Evolutionary conservation across 2,888 invertebrate species (phyloP), one percentile per base, ranked within the genome.

Genomic region (Trichacis sp.): DNA sequence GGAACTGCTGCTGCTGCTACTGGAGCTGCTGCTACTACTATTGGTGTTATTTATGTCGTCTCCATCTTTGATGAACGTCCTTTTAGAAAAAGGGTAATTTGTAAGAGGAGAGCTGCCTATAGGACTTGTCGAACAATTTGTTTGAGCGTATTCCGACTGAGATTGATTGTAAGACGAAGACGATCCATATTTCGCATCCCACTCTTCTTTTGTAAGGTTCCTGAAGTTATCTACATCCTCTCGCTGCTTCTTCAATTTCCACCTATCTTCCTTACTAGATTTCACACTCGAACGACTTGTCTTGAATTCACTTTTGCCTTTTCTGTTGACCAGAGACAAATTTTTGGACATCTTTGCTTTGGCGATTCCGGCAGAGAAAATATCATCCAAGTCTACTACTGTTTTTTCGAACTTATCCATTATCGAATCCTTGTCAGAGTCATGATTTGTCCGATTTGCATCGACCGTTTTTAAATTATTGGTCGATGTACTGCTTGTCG

Each of bases 161-260:
- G 1, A 0, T 20, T 60, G 51, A 0, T 60, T 18, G 1, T 64
- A 50, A 4, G 49, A 12, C 15, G 59, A 46, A 1, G 58, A 8
- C 3, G 45, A 11, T 1, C 76, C 77, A 29, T 82, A 77, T 12
- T 75, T 80, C 0, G 80, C 81, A 9, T 83, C 82, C 83, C 83
- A 83, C 49, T 84, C 84, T 53, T 84, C 83, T 54, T 80, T 84
- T 1, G 83, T 82, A 8, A 83, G 63, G 58, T 84, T 84, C 4
- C 84, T 69, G 36, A 76, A 83, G 0, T 74, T 68, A 8, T 80
- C 79, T 0, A 75, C 69, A 47, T 80, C 78, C 4, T 79, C 77
- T 2, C 70, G 72, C 18, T 73, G 74, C 15, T 78, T 79, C 3
- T 77, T 69, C 0, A 19, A 8, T 42, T 64, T 71, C 80, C 82